Evolutionary conservation across 2,797 vertebrate genomes (phyloP), one percentile per base, ranked within the genome.

Genomic region (Etheostoma nigrum): DNA sequence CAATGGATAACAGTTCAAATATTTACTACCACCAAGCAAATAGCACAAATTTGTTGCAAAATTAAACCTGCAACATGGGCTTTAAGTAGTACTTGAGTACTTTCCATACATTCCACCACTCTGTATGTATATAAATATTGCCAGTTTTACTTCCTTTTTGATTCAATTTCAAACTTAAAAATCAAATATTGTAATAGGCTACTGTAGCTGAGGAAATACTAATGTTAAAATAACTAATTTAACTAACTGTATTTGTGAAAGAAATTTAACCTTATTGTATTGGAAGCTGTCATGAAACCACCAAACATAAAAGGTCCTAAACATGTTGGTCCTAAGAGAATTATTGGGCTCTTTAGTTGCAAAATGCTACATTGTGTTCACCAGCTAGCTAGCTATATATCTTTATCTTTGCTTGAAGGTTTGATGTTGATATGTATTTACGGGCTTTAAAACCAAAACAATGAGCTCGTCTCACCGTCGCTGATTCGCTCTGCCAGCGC

Each of bases 401-500:
- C 15, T 1, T 13, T 36, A 16, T 12, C 21, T 25, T 27, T 53
- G 21, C 23, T 36, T 7, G 47, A 10, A 10, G 47, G 14, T 49
- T 49, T 48, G 13, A 25, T 45, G 53, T 42, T 33, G 49, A 11
- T 11, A 4, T 40, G 11, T 40, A 12, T 2, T 30, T 33, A 25
- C 4, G 1, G 4, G 1, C 21, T 27, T 51, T 60, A 60, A 40
- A 44, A 21, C 13, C 18, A 44, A 72, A 44, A 64, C 70, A 55
- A 54, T 13, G 5, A 55, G 14, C 25, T 10, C 60, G 36, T 40
- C 42, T 96, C 91, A 99, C 98, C 97, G 69, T 99, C 97, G 90
- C 94, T 87, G 83, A 99, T 97, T 63, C 98, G 95, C 74, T 96
- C 96, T 16, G 97, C 96, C 62, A 99, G 93, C 49, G 98, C 96